A percentile compares a stretch with the other conserved stretches of the same genome.
Evolutionary conservation across 2,113 vertebrate genomes (phyloP).

Genomic region (Gnathonemus echidnorhynchus): DNA sequence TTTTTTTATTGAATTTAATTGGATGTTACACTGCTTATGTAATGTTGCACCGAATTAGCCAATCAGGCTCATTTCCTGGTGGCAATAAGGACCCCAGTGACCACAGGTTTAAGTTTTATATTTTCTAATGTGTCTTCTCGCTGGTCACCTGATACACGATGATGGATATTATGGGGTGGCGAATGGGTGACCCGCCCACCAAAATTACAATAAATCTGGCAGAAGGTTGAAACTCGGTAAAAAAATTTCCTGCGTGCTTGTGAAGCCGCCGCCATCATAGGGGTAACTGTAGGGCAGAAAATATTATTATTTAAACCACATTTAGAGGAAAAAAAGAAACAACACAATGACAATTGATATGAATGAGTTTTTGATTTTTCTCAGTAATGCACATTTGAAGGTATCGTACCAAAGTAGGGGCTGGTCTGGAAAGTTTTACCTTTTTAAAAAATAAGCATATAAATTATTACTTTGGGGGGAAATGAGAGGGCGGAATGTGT

Average conservation of each 20-base stretch:
- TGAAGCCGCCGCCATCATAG: background rate
- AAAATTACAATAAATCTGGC: background rate
- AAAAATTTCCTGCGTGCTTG: background rate
- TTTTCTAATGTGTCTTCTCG: background rate
- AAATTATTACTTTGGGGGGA: background rate
- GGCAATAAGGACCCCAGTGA: background rate
- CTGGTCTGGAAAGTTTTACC: background rate
- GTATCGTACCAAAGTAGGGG: background rate
- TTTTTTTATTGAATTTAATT: background rate
- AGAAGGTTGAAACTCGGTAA: background rate
- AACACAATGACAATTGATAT: background rate
- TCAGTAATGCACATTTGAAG: background rate
- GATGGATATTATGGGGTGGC: background rate
- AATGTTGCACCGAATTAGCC: background rate
- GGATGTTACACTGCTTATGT: background rate
- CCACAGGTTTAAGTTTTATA: background rate
- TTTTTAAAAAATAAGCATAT: background rate
- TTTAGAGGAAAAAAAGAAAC: background rate
- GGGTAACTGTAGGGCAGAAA: background rate
- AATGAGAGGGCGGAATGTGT: background rate
- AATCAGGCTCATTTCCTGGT: background rate
- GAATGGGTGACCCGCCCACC: background rate
- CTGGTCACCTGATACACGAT: constrained; percentile 8
- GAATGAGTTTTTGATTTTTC: background rate
- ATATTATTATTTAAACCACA: background rate